Evolutionary conservation across 2,113 vertebrate species (phyloP).

Genomic region (Numida meleagris): DNA sequence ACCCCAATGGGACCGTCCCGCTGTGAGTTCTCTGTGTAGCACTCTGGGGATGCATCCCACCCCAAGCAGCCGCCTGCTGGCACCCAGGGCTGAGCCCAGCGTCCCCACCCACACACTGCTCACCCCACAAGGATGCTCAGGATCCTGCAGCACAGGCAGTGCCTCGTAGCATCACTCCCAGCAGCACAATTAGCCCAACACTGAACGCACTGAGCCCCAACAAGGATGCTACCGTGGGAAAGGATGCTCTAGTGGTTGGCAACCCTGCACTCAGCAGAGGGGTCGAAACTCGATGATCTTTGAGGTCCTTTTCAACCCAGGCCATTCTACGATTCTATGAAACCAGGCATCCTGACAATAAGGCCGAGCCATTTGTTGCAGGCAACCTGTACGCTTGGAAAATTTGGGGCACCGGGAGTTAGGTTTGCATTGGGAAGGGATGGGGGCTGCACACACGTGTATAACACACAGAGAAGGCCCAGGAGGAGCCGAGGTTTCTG

Average conservation of each 20-base stretch:
- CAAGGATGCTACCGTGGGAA: fast-evolving
- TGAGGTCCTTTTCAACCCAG: no score
- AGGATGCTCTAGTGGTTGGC: no score
- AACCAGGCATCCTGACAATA: neutral
- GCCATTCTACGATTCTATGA: no score
- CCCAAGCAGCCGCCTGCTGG: fast-evolving
- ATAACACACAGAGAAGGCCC: fast-evolving
- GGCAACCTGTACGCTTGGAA: fast-evolving
- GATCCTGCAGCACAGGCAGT: fast-evolving
- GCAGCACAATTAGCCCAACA: neutral
- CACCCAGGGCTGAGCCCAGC: fast-evolving
- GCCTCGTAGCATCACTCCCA: neutral
- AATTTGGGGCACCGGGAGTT: fast-evolving
- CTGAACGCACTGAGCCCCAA: fast-evolving
- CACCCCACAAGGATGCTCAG: neutral
- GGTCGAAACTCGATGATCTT: no score
- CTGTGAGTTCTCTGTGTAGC: neutral
- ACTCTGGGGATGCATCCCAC: neutral
- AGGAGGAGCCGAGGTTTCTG: neutral
- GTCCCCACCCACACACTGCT: fast-evolving
- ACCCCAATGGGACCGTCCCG: neutral
- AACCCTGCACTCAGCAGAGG: no score
- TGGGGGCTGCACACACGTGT: fast-evolving
- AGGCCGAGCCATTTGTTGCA: neutral
- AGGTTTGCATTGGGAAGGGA: neutral